These are phyloP conservation scores for Zaprionus gabonicus DNA, from an alignment of 1,140 invertebrate species.

Conservation along the genomic window DNA sequence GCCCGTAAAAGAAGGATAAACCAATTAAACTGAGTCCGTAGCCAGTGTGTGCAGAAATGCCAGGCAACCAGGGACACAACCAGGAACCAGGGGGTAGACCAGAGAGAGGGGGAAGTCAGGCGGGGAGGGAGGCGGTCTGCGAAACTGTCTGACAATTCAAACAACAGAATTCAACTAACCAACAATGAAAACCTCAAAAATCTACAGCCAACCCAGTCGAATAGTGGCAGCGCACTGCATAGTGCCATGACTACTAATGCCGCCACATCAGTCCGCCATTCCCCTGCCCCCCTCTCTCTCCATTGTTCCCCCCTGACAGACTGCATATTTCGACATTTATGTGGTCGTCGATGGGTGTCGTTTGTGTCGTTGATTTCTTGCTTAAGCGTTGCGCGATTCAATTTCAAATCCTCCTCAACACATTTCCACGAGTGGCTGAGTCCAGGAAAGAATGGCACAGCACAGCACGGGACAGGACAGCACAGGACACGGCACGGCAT, in stretches of 20 bases:
- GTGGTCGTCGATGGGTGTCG: slow-evolving; percentile 80
- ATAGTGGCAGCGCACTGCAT: slow-evolving; percentile 5
- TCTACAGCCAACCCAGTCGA: slow-evolving; percentile 33
- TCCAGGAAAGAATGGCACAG: slow-evolving; percentile 8
- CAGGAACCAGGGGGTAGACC: not conserved
- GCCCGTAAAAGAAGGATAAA: slow-evolving; percentile 68
- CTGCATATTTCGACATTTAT: slow-evolving; percentile 82
- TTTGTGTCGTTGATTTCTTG: slow-evolving; percentile 81
- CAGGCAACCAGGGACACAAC: slow-evolving; percentile 37
- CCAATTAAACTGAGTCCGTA: slow-evolving; percentile 74
- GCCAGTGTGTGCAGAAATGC: slow-evolving; percentile 46
- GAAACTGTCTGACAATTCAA: slow-evolving; percentile 72
- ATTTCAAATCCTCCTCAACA: slow-evolving; percentile 79
- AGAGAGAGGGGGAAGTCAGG: no score
- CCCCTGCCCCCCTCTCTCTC: slow-evolving; percentile 4
- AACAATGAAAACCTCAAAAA: slow-evolving; percentile 81
- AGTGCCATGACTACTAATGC: slow-evolving; percentile 69
- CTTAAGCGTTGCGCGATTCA: slow-evolving; percentile 80
- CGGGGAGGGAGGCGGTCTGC: no score
- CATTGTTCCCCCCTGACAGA: slow-evolving; percentile 23
- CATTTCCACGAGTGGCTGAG: slow-evolving; percentile 72
- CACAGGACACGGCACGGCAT: not conserved
- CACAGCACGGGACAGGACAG: slow-evolving; percentile 17
- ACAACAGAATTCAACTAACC: slow-evolving; percentile 78
- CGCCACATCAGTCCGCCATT: slow-evolving; percentile 6